Evolutionary conservation across 2,888 invertebrate genomes (phyloP), one percentile per base, ranked within the genome.

Genomic region (Bhutanitis thaidina): DNA sequence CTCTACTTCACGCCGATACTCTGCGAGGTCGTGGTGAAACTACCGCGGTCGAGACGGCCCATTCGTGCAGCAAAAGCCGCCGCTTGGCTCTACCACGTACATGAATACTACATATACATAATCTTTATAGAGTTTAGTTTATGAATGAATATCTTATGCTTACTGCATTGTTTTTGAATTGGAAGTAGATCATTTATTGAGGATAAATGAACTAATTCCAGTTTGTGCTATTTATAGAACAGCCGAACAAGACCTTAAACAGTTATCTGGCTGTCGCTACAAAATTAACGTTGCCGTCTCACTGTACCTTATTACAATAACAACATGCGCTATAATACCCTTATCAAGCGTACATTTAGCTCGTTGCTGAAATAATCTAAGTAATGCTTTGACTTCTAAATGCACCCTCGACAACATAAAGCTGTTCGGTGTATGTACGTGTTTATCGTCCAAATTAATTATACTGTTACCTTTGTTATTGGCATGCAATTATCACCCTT

Each of bases 381-480:
- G 16, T 25, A 56, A 54, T 20, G 30, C 27, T 36, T 44, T 49
- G 62, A 60, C 61, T 59, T 55, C 49, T 60, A 59, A 65, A 62
- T 61, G 57, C 58, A 58, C 54, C 54, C 52, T 40, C 58, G 62
- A 64, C 65, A 64, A 61, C 58, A 64, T 62, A 60, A 62, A 62
- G 51, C 53, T 49, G 49, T 53, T 15, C 36, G 43, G 29, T 14
- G 20, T 14, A 14, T 29, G 13, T 40, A 14, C 29, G 25, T 27
- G 39, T 39, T 39, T 5, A n/a, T 5, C 2, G 39, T 7, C 12
- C 25, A 25, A 10, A 12, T 13, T 38, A 10, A 38, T 13, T 38
- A n/a, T 3, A n/a, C 8, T 1, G 9, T 12, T 7, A 3, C 10
- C 13, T 7, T 2, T 14, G 8, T 29, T 12, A 10, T 12, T 7